Conservation (phyloP, 2,113 vertebrate genomes). For the Ageneiosus marmoratus region DNA sequence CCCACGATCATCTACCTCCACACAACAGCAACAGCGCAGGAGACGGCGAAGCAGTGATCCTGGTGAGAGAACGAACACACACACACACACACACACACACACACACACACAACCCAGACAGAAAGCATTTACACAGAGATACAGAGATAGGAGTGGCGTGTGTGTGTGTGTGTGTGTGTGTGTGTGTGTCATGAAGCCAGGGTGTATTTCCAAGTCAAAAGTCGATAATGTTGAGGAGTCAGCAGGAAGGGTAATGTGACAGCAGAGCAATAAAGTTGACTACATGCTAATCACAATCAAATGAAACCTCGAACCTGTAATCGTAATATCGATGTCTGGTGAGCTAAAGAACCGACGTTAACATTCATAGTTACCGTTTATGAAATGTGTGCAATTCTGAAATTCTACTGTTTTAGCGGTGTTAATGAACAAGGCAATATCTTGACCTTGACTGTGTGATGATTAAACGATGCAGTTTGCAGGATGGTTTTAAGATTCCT, state of each 20-base stretch:
- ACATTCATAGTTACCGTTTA: neutral
- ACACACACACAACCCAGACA: neutral
- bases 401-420: neutral
- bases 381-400: too few relatives aligned
- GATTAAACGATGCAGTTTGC: neutral
- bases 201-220: neutral
- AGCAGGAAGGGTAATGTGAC: neutral
- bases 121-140: neutral
- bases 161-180: too few relatives aligned
- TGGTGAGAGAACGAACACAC: constrained; percentile 54
- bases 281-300: neutral
- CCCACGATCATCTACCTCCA: constrained; percentile 63
- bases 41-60: constrained; percentile 70
- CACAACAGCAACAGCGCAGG: constrained; percentile 48
- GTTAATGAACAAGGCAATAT: neutral
- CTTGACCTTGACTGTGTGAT: neutral
- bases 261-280: neutral
- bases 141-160: neutral
- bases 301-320: neutral
- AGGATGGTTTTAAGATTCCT: neutral
- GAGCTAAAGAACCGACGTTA: neutral
- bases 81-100: neutral
- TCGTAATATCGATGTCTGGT: neutral
- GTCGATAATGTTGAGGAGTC: neutral
- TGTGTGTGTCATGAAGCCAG: neutral